These are phyloP conservation scores for Otolemur crassicaudatus DNA, from an alignment of 2,797 vertebrate genomes.

Conservation along the genomic window DNA sequence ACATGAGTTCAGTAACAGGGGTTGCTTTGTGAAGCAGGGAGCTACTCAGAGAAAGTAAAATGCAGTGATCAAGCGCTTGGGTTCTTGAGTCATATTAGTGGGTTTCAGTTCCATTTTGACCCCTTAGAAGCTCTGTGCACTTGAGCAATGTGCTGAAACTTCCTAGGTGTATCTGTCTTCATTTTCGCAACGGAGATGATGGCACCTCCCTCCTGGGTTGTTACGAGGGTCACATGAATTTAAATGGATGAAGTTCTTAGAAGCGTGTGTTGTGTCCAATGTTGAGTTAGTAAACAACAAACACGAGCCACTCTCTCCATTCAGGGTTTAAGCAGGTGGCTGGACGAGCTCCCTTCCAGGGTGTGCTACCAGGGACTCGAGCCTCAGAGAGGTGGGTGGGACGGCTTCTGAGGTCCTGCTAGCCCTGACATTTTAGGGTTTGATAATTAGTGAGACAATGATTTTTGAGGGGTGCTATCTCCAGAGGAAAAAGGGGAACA, in stretches of 20 bases:
- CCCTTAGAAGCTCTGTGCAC: background rate
- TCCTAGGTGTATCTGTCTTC: background rate
- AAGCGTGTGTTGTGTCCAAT: background rate
- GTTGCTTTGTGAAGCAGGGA: background rate
- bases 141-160: background rate
- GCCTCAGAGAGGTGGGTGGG: background rate
- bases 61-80: background rate
- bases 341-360: background rate
- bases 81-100: background rate
- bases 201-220: background rate
- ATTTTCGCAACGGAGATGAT: background rate
- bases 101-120: background rate
- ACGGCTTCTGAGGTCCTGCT: background rate
- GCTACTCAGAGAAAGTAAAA: background rate
- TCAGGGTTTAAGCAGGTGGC: background rate
- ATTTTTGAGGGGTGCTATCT: background rate
- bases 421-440: background rate
- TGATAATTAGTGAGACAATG: background rate
- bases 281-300: background rate
- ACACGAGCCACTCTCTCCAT: background rate
- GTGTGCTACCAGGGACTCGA: background rate
- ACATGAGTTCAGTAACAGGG: too few relatives aligned
- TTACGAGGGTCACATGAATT: background rate
- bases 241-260: background rate
- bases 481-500: background rate